Percentiles rank a stretch among this genome's conserved stretches.
Conservation (phyloP, 2,797 vertebrate genomes). For the Accipiter fasciatus region DNA sequence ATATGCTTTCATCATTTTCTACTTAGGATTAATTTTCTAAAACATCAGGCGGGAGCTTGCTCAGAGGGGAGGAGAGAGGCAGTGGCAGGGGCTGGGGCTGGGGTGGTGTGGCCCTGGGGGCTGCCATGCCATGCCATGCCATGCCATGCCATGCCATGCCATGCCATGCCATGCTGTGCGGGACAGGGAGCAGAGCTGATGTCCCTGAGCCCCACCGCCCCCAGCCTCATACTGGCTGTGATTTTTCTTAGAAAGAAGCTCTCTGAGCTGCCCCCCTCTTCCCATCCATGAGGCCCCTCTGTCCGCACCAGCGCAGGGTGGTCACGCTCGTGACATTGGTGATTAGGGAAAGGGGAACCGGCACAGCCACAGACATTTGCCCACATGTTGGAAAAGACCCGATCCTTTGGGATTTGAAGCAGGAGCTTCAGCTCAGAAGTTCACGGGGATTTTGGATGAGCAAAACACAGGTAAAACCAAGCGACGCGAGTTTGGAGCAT, state of each 20-base stretch:
- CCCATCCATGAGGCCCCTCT: background rate
- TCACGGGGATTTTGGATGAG: background rate
- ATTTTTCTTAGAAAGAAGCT: background rate
- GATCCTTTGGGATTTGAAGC: background rate
- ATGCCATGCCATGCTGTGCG: too few species aligned
- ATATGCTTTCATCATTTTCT: constrained; percentile 32
- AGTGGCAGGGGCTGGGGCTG: rapidly evolving
- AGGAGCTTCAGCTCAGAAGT: background rate
- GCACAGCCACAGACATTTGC: background rate
- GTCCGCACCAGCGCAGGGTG: rapidly evolving
- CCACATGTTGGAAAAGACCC: background rate
- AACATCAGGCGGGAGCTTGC: background rate
- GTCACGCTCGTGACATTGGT: rapidly evolving
- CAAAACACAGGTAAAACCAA: background rate
- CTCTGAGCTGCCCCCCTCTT: background rate
- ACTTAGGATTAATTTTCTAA: constrained; percentile 22
- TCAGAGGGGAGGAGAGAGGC: background rate
- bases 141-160: background rate
- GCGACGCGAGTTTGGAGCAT: rapidly evolving
- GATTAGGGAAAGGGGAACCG: background rate
- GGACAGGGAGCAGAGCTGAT: background rate
- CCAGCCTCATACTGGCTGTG: background rate
- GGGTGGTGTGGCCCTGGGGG: too few species aligned
- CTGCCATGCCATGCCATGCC: background rate
- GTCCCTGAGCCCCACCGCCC: background rate